Evolutionary conservation across 2,113 vertebrate genomes (phyloP), one percentile per base, ranked within the genome.

Genomic region (Scomber scombrus): DNA sequence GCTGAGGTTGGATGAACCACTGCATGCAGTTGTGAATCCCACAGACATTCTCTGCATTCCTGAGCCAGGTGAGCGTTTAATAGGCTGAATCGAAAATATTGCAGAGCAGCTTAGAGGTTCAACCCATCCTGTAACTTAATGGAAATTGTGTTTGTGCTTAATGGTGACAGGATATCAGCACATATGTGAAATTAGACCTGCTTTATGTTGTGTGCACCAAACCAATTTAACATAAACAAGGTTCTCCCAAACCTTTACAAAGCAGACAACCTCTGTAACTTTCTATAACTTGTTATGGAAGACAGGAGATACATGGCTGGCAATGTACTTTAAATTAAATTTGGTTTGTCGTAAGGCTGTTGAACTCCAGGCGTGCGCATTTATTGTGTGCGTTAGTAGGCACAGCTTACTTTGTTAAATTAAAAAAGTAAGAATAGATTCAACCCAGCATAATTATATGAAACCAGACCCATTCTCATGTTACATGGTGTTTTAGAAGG

Each of bases 211-310:
- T 75, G 18, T 68, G 43, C 21, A 31, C 51, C 58, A 61, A 67
- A 68, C 72, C 74, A 81, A 58, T 78, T 78, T 19, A 43, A 29
- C 62, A 57, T 58, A 31, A 40, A 54, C 62, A 73, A 64, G 50
- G 56, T 62, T 43, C 71, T 51, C 15, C 13, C 63, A 23, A 73
- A 68, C 51, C 29, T 65, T 57, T 67, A 29, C 43, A 63, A 46
- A 5, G 19, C 51, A 40, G 31, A 57, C 63, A 75, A 56, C 47
- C 23, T 2, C 11, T 49, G 19, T 50, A 56, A 82, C 23, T 54
- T 23, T 54, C 19, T 40, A 29, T 58, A 56, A 50, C 15, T 12
- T 55, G 47, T 12, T 15, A 11, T 40, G 26, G 55, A 19, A 46
- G 11, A 52, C 15, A 2, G n/a, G 18, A 18, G 16, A 18, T 55